Conservation (phyloP, 2,113 vertebrate species). For the Polyodon spathula region DNA sequence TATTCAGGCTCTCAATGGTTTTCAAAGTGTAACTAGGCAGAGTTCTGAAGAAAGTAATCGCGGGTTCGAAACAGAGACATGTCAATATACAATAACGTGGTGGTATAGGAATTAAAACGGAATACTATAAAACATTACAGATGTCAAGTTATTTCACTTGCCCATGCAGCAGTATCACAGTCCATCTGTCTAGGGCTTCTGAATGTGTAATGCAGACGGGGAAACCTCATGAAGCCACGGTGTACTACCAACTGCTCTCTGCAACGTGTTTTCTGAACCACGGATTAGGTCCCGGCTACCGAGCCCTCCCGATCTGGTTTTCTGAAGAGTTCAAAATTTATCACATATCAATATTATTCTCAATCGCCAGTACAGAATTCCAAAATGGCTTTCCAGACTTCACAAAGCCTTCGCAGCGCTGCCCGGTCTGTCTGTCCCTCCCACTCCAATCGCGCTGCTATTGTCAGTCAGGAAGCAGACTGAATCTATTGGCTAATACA, state of each 20-base stretch:
- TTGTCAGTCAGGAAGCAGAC: slow-evolving; percentile 50
- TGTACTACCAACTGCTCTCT: slow-evolving; percentile 33
- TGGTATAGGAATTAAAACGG: no score
- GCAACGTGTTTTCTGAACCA: no score
- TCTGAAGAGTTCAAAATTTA: slow-evolving; percentile 30
- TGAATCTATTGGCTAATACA: slow-evolving; percentile 51
- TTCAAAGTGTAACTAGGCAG: no score
- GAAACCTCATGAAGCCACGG: slow-evolving; percentile 23
- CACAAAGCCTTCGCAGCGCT: slow-evolving; percentile 70
- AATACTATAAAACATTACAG: neutral
- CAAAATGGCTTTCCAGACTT: slow-evolving; percentile 76
- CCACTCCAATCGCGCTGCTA: slow-evolving; percentile 36
- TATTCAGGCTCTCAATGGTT: no score
- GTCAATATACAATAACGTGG: no score
- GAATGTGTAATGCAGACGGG: slow-evolving; percentile 36
- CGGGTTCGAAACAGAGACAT: no score
- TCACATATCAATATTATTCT: slow-evolving; percentile 28
- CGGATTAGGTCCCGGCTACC: neutral
- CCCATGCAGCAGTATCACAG: slow-evolving; percentile 35
- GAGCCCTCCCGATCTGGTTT: neutral
- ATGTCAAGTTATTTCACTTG: slow-evolving; percentile 40
- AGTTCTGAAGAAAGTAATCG: no score
- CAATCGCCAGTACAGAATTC: slow-evolving; percentile 48
- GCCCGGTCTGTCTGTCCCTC: slow-evolving; percentile 43
- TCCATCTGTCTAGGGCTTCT: slow-evolving; percentile 42